Base-by-base conservation (phyloP, 2,888 invertebrate genomes). In the Sericinus montela region DNA sequence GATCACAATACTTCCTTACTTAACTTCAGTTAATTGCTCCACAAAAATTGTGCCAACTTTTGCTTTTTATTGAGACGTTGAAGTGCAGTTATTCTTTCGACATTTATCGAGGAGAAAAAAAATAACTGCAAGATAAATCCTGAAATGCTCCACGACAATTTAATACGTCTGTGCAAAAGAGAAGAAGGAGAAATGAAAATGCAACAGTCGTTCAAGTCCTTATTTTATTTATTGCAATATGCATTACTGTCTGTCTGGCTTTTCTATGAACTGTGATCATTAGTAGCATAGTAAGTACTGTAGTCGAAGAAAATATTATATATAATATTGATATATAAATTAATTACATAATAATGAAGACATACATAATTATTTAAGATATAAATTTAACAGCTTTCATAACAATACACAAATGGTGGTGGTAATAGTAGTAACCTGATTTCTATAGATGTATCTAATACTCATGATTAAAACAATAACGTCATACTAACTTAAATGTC, bases 101-200 rank as follows among this genome's bases (percentile, higher is more conserved):
- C 41, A 36, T 41, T 11, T 13, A 1, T 13, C 36, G 41, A 30
- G 36, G 11, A 14, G 28, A 35, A 35, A 11, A 16, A 35, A 28
- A 47, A 16, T 10, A 47, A 36, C 36, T 29, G 16, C 29, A 35
- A 41, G 41, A 47, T 16, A 25, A 40, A 25, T 23, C 36, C 3
- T 16, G 29, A 47, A 35, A 36, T 40, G 34, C 4, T 47, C 41
- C 16, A 19, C 36, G 41, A 41, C 41, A 36, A 41, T 47, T 41
- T 47, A 47, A 41, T 47, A 47, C 29, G 40, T 41, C 47, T 13
- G 28, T 36, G 19, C 41, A 23, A 47, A 36, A 41, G 8, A 23
- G 29, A 23, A 30, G 30, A 8, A 45, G 25, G 8, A 19, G 29
- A 34, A 41, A 40, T 47, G 34, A 41, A n/a, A 41, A 47, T 47